These are phyloP conservation scores for Ciona savignyi DNA, from an alignment of 23 tunicate species.

Conservation along the genomic window DNA sequence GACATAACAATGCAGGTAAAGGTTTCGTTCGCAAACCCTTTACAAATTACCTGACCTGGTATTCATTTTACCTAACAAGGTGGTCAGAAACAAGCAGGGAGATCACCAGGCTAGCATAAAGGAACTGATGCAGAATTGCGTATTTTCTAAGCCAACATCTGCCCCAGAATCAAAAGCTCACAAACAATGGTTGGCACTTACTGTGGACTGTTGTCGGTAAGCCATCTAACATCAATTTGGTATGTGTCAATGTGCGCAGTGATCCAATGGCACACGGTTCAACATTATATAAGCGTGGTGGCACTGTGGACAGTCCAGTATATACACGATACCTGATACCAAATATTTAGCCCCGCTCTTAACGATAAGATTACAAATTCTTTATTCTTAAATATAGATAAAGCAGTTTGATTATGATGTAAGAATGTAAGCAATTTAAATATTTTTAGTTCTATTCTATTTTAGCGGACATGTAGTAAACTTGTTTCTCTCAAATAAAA, in stretches of 20 bases:
- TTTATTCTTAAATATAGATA: no score
- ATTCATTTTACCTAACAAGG: slow-evolving; percentile 8
- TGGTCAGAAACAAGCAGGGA: slow-evolving; percentile 38
- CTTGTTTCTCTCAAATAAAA: no score
- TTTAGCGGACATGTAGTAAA: no score
- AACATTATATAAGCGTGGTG: neutral
- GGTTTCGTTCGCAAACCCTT: neutral
- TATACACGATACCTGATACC: no score
- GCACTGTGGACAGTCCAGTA: neutral
- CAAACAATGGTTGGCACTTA: slow-evolving; percentile 70
- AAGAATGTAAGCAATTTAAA: no score
- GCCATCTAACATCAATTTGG: neutral
- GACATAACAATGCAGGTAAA: slow-evolving; percentile 48
- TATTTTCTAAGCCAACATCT: slow-evolving; percentile 47
- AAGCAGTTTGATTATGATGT: no score
- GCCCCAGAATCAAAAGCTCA: slow-evolving; percentile 24
- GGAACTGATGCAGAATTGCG: slow-evolving; percentile 36
- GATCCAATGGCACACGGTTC: neutral
- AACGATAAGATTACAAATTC: no score
- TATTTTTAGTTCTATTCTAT: no score
- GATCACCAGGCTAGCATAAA: slow-evolving; percentile 27
- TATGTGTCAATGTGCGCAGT: neutral
- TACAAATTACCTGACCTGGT: neutral
- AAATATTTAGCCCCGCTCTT: no score
- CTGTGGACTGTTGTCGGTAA: slow-evolving; percentile 87